Conservation (phyloP, 2,888 invertebrate species). For the Sminthurinus aureus region DNA sequence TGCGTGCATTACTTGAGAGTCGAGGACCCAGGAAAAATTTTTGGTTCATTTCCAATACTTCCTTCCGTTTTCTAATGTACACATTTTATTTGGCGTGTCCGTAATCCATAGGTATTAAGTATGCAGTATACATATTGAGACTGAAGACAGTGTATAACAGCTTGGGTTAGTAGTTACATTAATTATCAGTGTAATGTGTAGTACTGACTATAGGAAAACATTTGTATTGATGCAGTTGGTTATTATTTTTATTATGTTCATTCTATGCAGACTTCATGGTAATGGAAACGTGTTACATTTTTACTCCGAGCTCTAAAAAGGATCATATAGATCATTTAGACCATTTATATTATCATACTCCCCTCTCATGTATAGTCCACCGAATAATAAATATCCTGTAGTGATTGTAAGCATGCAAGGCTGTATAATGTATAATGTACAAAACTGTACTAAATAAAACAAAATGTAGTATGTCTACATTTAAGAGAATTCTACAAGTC, state of each 20-base stretch:
- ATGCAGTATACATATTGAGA: neutral
- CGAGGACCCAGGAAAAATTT: conserved; percentile 22
- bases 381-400: too few relatives aligned
- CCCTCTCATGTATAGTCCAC: too few relatives aligned
- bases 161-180: neutral
- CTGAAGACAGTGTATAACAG: neutral
- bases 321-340: too few relatives aligned
- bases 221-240: too few relatives aligned
- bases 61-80: neutral
- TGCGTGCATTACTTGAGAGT: conserved; percentile 9
- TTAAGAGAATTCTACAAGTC: too few relatives aligned
- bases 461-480: neutral
- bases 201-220: neutral
- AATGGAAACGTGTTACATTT: too few relatives aligned
- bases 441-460: neutral
- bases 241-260: too few relatives aligned
- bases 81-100: neutral
- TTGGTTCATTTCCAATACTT: conserved; percentile 29
- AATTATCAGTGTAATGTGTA: neutral
- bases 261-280: too few relatives aligned
- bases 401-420: too few relatives aligned
- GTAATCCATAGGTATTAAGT: neutral
- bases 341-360: too few relatives aligned
- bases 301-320: too few relatives aligned
- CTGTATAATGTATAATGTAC: too few relatives aligned